Percentiles rank a stretch among this genome's conserved stretches.
Conservation (phyloP, 2,797 vertebrate genomes). For the Nothura maculosa region DNA sequence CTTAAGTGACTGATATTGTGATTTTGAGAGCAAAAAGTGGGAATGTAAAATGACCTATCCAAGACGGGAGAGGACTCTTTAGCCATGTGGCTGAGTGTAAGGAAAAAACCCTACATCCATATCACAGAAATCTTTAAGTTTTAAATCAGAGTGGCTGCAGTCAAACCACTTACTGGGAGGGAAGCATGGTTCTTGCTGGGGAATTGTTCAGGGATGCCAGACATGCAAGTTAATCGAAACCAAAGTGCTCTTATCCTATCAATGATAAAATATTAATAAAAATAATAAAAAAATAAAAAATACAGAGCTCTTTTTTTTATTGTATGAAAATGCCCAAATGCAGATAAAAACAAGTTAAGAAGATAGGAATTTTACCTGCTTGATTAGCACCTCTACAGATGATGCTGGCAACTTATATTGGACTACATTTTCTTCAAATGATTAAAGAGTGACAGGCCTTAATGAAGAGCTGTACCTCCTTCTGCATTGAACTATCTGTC, state of each 20-base stretch:
- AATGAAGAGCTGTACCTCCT: constrained; percentile 26
- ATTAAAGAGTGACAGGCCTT: neutral
- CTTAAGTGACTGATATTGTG: neutral
- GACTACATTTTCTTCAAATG: neutral
- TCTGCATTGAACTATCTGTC: constrained; percentile 51
- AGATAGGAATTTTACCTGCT: neutral
- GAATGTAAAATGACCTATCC: neutral
- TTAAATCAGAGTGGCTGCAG: neutral
- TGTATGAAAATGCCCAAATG: neutral
- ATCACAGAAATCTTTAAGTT: neutral
- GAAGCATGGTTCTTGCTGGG: neutral
- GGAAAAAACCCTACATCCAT: neutral
- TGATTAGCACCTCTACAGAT: neutral
- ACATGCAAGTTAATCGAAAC: neutral
- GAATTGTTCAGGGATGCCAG: neutral
- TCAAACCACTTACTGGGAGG: neutral
- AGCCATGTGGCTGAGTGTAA: neutral
- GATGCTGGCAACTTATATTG: neutral
- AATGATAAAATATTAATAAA: neutral
- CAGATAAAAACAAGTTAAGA: neutral
- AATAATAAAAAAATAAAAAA: no score
- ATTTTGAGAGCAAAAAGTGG: neutral
- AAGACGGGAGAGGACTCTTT: neutral
- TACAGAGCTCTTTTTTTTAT: neutral
- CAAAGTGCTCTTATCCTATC: neutral